Conservation (phyloP, 1,140 invertebrate species). For the Andrena cerasifolii region DNA sequence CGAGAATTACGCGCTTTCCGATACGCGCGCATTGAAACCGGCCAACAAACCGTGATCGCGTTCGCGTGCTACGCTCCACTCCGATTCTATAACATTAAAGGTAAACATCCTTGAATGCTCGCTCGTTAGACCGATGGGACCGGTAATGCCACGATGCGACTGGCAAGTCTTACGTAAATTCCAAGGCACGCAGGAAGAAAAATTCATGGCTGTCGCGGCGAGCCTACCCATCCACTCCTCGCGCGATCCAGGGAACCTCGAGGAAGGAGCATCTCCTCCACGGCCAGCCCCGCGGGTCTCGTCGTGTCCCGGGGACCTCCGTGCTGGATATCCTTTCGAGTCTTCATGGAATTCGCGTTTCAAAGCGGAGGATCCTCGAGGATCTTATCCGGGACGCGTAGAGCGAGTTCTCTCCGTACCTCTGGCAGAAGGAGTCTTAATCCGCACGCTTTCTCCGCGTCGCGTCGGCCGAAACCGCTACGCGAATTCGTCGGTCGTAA, state of each 20-base stretch:
- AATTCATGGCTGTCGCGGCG: constrained; percentile 76
- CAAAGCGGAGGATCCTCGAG: no score
- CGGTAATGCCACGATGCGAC: constrained; percentile 70
- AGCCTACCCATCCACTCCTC: constrained; percentile 70
- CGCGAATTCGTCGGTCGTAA: constrained; percentile 21
- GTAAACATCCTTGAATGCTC: constrained; percentile 78
- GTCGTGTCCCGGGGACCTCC: no score
- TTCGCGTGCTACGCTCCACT: constrained; percentile 16
- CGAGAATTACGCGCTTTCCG: constrained; percentile 62
- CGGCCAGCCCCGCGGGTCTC: no score
- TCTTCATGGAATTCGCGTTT: neutral
- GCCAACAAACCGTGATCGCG: constrained; percentile 56
- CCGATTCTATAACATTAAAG: constrained; percentile 77
- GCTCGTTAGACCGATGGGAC: constrained; percentile 77
- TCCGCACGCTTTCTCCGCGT: neutral
- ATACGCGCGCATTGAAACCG: constrained; percentile 60
- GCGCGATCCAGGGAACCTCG: constrained; percentile 33
- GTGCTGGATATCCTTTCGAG: no score
- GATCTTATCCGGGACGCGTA: no score
- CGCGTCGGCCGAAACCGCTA: constrained; percentile 1
- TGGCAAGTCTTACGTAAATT: constrained; percentile 78
- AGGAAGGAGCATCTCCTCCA: no score
- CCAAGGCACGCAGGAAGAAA: constrained; percentile 75
- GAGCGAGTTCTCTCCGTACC: no score
- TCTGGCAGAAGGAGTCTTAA: neutral